These are phyloP conservation scores for Eristalis tenax DNA, from an alignment of 2,888 invertebrate species.

Conservation along the genomic window DNA sequence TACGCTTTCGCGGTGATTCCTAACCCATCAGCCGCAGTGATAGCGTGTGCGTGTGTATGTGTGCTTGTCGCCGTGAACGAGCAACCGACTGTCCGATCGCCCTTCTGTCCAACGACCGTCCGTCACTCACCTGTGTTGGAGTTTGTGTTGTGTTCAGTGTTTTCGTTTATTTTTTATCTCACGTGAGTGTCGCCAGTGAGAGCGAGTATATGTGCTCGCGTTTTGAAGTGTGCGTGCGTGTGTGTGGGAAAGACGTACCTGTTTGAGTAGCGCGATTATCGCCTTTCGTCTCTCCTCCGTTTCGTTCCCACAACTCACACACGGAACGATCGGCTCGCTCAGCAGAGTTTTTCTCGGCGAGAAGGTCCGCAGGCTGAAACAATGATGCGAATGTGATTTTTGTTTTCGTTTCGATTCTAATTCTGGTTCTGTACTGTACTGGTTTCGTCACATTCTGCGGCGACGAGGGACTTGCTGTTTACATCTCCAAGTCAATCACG, in stretches of 20 bases:
- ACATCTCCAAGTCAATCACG: neutral
- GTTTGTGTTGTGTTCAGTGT: conserved; percentile 50
- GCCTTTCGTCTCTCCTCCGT: neutral
- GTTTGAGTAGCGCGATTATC: conserved; percentile 49
- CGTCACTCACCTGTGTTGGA: conserved; percentile 60
- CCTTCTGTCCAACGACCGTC: neutral
- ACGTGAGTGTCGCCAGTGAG: conserved; percentile 14
- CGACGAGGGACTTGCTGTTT: neutral
- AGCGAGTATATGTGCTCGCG: neutral
- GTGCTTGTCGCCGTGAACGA: neutral
- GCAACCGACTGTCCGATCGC: conserved; percentile 16
- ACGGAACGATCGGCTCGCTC: neutral
- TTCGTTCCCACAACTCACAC: neutral
- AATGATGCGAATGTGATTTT: neutral
- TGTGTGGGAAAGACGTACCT: conserved; percentile 40
- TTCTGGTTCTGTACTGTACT: neutral
- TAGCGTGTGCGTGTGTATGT: conserved; percentile 41
- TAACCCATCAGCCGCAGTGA: conserved; percentile 13
- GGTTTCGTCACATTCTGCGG: neutral
- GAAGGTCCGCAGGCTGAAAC: neutral
- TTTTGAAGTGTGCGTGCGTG: neutral
- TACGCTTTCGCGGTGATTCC: conserved; percentile 12
- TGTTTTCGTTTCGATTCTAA: neutral
- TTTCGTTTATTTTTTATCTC: conserved; percentile 1
- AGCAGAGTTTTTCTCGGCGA: neutral